Percentiles rank a stretch among this genome's conserved stretches.
Conservation (phyloP, 1,140 invertebrate species). For the Drosophila kanapiae region DNA sequence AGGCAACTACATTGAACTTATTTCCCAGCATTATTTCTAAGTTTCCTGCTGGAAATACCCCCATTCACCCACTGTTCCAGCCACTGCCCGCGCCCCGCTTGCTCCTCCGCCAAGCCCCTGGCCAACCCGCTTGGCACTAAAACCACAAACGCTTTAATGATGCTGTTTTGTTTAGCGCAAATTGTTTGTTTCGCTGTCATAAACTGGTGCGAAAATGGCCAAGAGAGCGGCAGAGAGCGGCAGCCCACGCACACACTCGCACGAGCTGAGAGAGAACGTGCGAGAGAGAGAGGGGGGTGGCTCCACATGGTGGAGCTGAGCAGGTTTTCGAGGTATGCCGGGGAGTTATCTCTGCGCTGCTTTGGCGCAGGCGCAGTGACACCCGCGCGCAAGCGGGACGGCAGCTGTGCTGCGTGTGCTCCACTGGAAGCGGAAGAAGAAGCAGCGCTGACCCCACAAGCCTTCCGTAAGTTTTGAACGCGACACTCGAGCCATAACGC, state of each 20-base stretch:
- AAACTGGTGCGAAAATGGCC: conserved; percentile 84
- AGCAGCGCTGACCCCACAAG: conserved; percentile 42
- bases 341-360: conserved; percentile 57
- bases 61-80: conserved; percentile 15
- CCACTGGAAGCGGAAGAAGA: conserved; percentile 62
- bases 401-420: conserved; percentile 25
- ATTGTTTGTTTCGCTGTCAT: conserved; percentile 84
- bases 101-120: conserved; percentile 15
- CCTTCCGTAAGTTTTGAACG: conserved; percentile 41
- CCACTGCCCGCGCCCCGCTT: not conserved
- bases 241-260: conserved; percentile 17
- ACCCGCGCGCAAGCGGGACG: conserved; percentile 49
- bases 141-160: conserved; percentile 85
- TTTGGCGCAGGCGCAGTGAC: conserved; percentile 67
- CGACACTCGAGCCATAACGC: conserved; percentile 67
- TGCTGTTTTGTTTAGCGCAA: conserved; percentile 85
- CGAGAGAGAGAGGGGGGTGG: conserved; percentile 33
- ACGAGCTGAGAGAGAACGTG: not conserved
- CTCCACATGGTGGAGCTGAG: conserved; percentile 51
- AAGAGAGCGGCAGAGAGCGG: conserved; percentile 56
- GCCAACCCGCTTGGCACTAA: conserved; percentile 71
- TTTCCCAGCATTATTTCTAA: no score
- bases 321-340: conserved; percentile 49
- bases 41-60: no score
- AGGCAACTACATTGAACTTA: no score